Percentiles rank a stretch among this genome's conserved stretches.
phyloP scores from a whole-genome alignment of 1,140 invertebrate species.

The Holcopasites calliopsidis region DNA sequence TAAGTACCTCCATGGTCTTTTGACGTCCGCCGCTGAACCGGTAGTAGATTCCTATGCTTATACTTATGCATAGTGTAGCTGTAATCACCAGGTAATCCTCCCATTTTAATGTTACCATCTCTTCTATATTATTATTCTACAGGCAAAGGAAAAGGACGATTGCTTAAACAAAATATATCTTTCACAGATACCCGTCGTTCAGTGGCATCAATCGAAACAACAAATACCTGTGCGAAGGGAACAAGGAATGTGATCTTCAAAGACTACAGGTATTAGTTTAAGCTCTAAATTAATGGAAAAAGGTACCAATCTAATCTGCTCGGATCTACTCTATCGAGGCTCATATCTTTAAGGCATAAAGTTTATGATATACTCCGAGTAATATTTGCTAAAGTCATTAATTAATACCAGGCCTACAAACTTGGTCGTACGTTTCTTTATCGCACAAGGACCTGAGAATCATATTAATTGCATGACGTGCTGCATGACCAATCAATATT shows the following conservation, averaged over 20 bases:
- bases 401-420: background rate
- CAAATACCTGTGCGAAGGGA: too few relatives aligned
- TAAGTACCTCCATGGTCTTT: slow-evolving; percentile 87
- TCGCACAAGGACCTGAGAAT: too few relatives aligned
- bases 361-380: background rate
- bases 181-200: too few relatives aligned
- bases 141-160: background rate
- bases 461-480: background rate
- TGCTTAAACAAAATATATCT: background rate
- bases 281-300: too few relatives aligned
- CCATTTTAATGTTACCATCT: slow-evolving; percentile 67
- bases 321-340: background rate
- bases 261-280: background rate
- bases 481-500: background rate
- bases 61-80: slow-evolving; percentile 83
- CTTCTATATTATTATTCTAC: slow-evolving; percentile 38
- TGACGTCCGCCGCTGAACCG: slow-evolving; percentile 92
- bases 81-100: slow-evolving; percentile 85
- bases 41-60: slow-evolving; percentile 89
- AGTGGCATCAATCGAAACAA: too few relatives aligned
- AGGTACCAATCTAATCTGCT: background rate
- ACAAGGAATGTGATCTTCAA: too few relatives aligned
- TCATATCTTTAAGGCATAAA: too few relatives aligned
- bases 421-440: too few relatives aligned
- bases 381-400: background rate